phyloP scores from a whole-genome alignment of 2,113 vertebrate genomes.

The Epinephelus lanceolatus region DNA sequence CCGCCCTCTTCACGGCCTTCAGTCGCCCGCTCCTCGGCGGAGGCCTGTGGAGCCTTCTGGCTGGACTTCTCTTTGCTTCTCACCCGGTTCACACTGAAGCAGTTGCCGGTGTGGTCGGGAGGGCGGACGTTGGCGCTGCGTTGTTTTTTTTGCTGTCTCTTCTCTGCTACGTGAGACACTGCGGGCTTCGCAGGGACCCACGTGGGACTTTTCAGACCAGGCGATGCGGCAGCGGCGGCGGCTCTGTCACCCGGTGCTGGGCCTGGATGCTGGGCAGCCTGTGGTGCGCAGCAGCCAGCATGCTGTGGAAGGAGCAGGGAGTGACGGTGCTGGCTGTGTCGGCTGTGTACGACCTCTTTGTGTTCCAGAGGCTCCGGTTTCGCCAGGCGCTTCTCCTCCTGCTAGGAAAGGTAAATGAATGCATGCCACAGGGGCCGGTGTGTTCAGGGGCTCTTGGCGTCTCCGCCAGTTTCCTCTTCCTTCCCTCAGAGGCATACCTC shows the following conservation, averaged over 20 bases:
- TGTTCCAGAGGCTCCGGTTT: constrained; percentile 92
- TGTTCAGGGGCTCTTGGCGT: constrained; percentile 15
- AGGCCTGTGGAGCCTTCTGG: constrained; percentile 91
- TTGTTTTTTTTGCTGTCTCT: constrained; percentile 94
- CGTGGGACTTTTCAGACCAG: neutral
- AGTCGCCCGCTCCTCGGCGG: constrained; percentile 91
- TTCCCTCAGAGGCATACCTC: constrained; percentile 43
- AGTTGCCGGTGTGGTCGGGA: constrained; percentile 93
- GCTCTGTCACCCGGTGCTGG: constrained; percentile 81
- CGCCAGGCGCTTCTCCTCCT: constrained; percentile 86
- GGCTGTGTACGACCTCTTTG: constrained; percentile 92
- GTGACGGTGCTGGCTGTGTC: constrained; percentile 94
- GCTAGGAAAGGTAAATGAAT: constrained; percentile 90
- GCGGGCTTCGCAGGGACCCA: constrained; percentile 84
- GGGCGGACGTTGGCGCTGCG: constrained; percentile 94
- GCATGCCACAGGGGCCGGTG: neutral
- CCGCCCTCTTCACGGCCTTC: constrained; percentile 92
- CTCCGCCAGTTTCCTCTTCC: constrained; percentile 58
- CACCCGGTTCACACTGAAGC: constrained; percentile 97
- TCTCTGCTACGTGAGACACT: constrained; percentile 92
- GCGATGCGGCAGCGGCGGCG: neutral
- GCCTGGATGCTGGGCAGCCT: constrained; percentile 91
- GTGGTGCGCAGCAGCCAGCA: constrained; percentile 91
- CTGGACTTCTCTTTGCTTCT: constrained; percentile 93
- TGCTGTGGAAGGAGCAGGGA: constrained; percentile 99